Base-by-base conservation (phyloP, 2,113 vertebrate species). In the Rhagologus leucostigma region DNA sequence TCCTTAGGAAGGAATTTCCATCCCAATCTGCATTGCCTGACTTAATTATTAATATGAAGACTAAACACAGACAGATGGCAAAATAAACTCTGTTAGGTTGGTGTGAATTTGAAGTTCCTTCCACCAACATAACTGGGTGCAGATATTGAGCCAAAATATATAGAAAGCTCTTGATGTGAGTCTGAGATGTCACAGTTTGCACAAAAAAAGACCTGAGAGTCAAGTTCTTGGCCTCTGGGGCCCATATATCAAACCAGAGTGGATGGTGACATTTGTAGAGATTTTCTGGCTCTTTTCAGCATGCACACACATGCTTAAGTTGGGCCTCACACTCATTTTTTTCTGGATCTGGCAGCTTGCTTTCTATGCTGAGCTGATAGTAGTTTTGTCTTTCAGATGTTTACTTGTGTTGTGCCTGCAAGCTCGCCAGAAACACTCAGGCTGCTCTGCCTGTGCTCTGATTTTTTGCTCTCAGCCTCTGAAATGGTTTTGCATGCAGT, bases 321-420 rank as follows among this genome's bases (percentile, higher is more conserved):
- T 97, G 83, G 76, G 85, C 68, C 88, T 96, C 83, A 29, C 83
- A 71, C 80, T 89, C 64, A 30, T 84, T 88, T 94, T 89, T 93
- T 94, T 93, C 85, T 96, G 56, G 70, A 71, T 89, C 93, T 96
- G 93, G 88, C 95, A 94, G 81, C 69, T 90, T 87, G 29, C 79
- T 91, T 85, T 92, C 71, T 93, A 5, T 32, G 80, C 53, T 68
- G 76, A 90, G 57, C 76, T 1, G 93, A 95, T 95, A 93, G 90
- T 68, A 95, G 93, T 95, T 95, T 95, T 93, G 90, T 97, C 96
- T 81, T 96, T 96, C 86, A 93, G 86, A 86, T 91, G 76, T 96
- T 95, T 95, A 92, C 88, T 93, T 71, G 86, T 93, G 90, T 93
- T 94, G 90, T 93, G 90, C 60, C 92, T 96, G 83, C 68, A 60